Evolutionary conservation across 2,113 vertebrate species (phyloP).

Genomic region (Chaetodon trifascialis): DNA sequence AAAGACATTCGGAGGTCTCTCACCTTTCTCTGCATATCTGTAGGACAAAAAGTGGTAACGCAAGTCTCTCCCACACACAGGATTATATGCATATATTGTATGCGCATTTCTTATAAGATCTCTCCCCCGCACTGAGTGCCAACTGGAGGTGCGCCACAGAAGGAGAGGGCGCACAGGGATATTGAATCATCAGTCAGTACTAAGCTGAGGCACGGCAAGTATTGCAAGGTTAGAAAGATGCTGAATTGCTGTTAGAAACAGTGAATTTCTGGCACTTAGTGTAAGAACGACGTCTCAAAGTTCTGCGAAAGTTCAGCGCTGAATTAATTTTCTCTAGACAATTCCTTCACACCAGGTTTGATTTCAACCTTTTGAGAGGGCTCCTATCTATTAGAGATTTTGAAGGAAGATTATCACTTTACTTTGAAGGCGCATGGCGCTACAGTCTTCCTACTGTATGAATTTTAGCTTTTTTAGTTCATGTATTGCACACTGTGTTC

Average conservation of each 20-base stretch:
- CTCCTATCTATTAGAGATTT: background rate
- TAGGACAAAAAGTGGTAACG: background rate
- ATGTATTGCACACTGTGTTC: background rate
- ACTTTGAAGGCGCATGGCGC: background rate
- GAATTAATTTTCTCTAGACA: background rate
- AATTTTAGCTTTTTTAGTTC: background rate
- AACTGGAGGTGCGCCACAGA: conserved; percentile 40
- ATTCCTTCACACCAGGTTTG: background rate
- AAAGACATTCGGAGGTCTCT: conserved; percentile 19
- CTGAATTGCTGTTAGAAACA: background rate
- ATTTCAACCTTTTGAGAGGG: background rate
- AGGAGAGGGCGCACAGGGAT: conserved; percentile 4
- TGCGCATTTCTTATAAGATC: conserved; percentile 35
- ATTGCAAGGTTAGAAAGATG: conserved; percentile 18
- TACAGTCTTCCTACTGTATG: background rate
- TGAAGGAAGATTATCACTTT: background rate
- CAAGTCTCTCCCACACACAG: conserved; percentile 31
- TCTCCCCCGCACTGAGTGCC: conserved; percentile 25
- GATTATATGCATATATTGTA: conserved; percentile 24
- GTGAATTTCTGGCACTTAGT: background rate
- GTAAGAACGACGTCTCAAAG: background rate
- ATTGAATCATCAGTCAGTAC: conserved; percentile 43
- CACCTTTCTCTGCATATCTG: conserved; percentile 16
- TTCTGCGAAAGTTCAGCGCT: background rate
- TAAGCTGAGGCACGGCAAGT: conserved; percentile 1